Percentiles rank a stretch among this genome's conserved stretches.
phyloP scores from a whole-genome alignment of 2,888 invertebrate genomes.

The Hirtodrosophila trivittata region DNA sequence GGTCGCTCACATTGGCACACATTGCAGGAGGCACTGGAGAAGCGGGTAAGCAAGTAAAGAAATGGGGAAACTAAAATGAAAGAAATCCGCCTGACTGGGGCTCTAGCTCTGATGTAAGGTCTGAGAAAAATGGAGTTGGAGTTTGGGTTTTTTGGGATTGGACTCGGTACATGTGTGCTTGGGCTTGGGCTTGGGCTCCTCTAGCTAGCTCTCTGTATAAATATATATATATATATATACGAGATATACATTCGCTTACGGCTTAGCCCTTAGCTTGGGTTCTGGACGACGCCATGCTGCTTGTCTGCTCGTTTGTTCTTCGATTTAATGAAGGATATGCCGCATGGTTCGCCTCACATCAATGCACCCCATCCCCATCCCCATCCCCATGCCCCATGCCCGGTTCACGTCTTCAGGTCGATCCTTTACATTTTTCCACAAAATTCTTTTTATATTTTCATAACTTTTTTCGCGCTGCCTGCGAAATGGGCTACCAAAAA shows the following conservation, averaged over 20 bases:
- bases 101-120: not conserved
- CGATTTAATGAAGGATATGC: constrained; percentile 79
- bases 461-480: constrained; percentile 50
- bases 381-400: constrained; percentile 15
- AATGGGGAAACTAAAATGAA: constrained; percentile 80
- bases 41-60: constrained; percentile 51
- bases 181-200: constrained; percentile 20
- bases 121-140: constrained; percentile 15
- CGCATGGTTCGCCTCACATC: constrained; percentile 65
- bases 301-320: constrained; percentile 79
- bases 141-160: constrained; percentile 16
- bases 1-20: constrained; percentile 60
- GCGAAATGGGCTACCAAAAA: constrained; percentile 60
- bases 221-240: not conserved
- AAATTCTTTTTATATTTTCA: constrained; percentile 61
- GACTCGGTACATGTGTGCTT: constrained; percentile 35
- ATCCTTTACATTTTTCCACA: constrained; percentile 32
- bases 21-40: constrained; percentile 26
- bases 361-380: constrained; percentile 34
- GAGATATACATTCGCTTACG: constrained; percentile 28
- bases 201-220: constrained; percentile 13
- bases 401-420: constrained; percentile 6
- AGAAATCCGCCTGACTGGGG: constrained; percentile 63
- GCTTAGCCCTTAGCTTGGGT: constrained; percentile 46
- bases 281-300: constrained; percentile 63